These are phyloP conservation scores for Struthidea cinerea DNA, from an alignment of 2,113 vertebrate species.

Conservation along the genomic window DNA sequence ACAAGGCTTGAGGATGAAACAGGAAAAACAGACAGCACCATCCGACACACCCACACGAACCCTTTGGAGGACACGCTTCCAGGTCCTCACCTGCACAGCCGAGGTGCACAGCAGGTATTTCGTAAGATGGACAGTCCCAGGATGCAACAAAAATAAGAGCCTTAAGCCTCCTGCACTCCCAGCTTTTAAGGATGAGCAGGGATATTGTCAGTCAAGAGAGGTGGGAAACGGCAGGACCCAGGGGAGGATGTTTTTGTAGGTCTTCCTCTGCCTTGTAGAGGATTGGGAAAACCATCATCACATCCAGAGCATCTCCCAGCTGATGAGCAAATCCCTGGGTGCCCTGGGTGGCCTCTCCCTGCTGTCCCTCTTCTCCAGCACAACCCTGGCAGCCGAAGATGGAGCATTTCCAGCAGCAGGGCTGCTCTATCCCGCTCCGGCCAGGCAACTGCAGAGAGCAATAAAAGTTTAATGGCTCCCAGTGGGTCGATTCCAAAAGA, in stretches of 20 bases:
- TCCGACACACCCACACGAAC: accelerated
- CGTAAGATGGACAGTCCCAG: background rate
- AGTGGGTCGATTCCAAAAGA: conserved; percentile 77
- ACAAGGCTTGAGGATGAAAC: accelerated
- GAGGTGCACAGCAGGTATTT: background rate
- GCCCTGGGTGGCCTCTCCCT: background rate
- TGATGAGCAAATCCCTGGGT: background rate
- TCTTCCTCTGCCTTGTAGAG: background rate
- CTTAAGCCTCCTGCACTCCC: background rate
- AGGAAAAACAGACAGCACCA: accelerated
- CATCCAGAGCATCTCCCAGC: background rate
- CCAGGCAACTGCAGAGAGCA: conserved; percentile 78
- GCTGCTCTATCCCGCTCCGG: conserved; percentile 63
- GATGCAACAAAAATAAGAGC: background rate
- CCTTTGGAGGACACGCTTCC: background rate
- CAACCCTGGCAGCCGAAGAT: conserved; percentile 13
- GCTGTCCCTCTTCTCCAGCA: background rate
- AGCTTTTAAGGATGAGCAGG: background rate
- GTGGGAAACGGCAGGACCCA: background rate
- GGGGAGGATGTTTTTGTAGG: background rate
- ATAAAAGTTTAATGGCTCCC: conserved; percentile 82
- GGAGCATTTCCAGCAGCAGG: conserved; percentile 43
- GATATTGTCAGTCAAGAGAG: background rate
- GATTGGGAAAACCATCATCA: background rate
- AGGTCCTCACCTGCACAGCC: background rate